Base-by-base conservation (phyloP, 1,140 invertebrate genomes). In the Heliconius nattereri region DNA sequence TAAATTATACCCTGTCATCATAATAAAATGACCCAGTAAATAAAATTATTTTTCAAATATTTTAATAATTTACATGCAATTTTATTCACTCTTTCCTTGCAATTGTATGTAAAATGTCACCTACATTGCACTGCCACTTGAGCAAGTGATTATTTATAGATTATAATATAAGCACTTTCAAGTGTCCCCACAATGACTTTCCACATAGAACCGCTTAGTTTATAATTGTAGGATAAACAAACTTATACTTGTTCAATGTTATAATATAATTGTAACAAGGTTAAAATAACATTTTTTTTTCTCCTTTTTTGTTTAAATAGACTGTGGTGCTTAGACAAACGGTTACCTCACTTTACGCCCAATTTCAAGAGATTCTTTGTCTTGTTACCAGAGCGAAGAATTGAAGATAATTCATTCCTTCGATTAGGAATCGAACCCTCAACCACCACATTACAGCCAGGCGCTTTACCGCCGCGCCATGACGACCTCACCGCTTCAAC, bases 101-200 rank as follows among this genome's bases (percentile, higher is more conserved):
- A 66, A 66, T 66, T 66, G 60, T 66, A 66, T 66, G 23, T 66
- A 66, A 66, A 66, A 66, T 66, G 60, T 66, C 60, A 66, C 60
- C 60, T 66, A 66, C 60, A 66, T 66, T 29, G 13, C 60, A 26
- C 23, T 29, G 60, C 60, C 26, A 66, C 60, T 66, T 66, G 60
- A 66, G 60, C 60, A 66, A 66, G 26, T 66, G 60, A 66, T 66
- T 66, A 66, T 66, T 66, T 66, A 66, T 66, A 66, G 60, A 66
- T 66, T 66, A 66, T 66, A 66, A 66, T 26, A 26, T 29, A 66
- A 66, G 60, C 60, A 66, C 60, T 66, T 66, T 66, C 60, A 66
- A 66, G 60, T 66, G 60, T 66, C n/a, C 13, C 26, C 13, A 66
- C 60, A 66, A 66, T 66, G 60, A 66, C 60, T 66, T 66, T 66